Evolutionary conservation across 53 echinoderm and acorn worm genomes (phyloP).

Genomic region (Echinarachnius parma): DNA sequence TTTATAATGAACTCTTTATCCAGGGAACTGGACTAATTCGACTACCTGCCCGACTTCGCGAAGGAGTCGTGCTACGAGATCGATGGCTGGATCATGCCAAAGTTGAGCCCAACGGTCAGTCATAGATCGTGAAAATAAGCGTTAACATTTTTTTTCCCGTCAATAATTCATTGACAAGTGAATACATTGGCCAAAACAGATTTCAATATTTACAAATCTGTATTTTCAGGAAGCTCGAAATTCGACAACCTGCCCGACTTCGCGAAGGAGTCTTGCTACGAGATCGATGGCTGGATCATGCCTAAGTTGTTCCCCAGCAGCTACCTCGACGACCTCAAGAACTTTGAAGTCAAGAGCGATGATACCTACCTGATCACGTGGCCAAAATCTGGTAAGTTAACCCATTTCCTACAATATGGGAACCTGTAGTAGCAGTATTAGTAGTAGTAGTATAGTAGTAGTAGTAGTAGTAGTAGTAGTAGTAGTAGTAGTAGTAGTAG

Average conservation of each 20-base stretch:
- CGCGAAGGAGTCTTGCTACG: conserved; percentile 45
- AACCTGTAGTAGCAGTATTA: neutral
- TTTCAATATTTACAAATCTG: too few relatives aligned
- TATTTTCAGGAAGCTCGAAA: conserved; percentile 12
- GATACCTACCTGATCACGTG: conserved; percentile 75
- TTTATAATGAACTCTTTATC: too few relatives aligned
- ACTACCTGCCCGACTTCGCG: conserved; percentile 45
- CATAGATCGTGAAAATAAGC: too few relatives aligned
- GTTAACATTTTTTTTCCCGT: too few relatives aligned
- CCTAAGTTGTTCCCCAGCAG: conserved; percentile 42
- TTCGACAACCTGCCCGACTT: conserved; percentile 37
- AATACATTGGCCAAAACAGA: too few relatives aligned
- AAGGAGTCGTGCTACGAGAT: conserved; percentile 45
- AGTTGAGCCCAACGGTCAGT: too few relatives aligned
- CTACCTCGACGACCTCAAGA: conserved; percentile 57
- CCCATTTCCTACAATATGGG: neutral
- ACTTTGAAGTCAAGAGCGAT: conserved; percentile 71
- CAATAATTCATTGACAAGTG: too few relatives aligned
- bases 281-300: conserved; percentile 46
- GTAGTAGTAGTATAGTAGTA: conserved; percentile 7
- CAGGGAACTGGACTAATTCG: too few relatives aligned
- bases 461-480: conserved; percentile 3
- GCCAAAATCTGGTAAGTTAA: conserved; percentile 74
- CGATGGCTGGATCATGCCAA: conserved; percentile 49
- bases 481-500: conserved; percentile 10